Percentiles rank a stretch among this genome's conserved stretches.
Evolutionary conservation across 1,140 invertebrate genomes (phyloP).

Genomic region (Pteromalus puparum): DNA sequence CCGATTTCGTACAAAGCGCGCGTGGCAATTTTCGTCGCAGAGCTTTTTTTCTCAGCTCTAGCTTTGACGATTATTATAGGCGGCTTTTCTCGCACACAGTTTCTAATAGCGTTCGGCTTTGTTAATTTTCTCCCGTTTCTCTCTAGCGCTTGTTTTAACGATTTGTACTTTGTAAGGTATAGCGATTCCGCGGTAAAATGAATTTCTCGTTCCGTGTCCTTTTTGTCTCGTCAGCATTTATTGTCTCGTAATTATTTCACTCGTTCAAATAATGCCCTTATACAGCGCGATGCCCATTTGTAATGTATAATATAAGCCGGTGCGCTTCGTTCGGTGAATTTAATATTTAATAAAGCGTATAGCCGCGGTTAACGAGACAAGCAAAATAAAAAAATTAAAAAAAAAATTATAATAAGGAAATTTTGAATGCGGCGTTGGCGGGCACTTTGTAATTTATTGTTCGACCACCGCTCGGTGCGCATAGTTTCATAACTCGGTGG

Average conservation of each 20-base stretch:
- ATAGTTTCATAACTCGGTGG: not conserved
- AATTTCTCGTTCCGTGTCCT: too few relatives aligned
- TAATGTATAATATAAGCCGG: too few relatives aligned
- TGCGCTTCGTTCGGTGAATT: too few relatives aligned
- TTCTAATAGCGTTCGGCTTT: not conserved
- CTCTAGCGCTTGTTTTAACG: not conserved
- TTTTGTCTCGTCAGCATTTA: too few relatives aligned
- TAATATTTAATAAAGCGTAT: too few relatives aligned
- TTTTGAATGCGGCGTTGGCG: not conserved
- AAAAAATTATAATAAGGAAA: not conserved
- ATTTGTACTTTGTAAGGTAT: not conserved
- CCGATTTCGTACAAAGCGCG: not conserved
- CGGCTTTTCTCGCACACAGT: not conserved
- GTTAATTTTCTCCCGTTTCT: not conserved
- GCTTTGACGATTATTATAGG: not conserved
- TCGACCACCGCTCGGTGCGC: not conserved
- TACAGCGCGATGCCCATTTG: too few relatives aligned
- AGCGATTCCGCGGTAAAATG: not conserved
- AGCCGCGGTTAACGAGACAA: too few relatives aligned
- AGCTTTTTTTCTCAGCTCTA: not conserved
- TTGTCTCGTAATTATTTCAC: too few relatives aligned
- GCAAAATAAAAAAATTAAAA: too few relatives aligned
- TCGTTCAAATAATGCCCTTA: too few relatives aligned
- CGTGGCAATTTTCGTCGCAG: constrained; percentile 3
- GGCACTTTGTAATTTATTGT: not conserved